Base-by-base conservation (phyloP, 1,140 invertebrate species). In the Camponotus pennsylvanicus region DNA sequence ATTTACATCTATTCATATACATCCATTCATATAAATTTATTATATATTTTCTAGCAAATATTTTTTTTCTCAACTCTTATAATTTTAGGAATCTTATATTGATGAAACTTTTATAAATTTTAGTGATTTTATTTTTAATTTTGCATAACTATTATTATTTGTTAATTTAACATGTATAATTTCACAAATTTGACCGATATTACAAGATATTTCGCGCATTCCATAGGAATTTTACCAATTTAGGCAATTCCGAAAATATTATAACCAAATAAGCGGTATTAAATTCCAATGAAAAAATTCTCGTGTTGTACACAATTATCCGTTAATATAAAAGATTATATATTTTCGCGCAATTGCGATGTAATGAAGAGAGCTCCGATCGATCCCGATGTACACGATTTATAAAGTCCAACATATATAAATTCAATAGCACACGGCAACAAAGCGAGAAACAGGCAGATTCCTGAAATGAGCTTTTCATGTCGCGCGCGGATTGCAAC, bases 391-490 rank as follows among this genome's bases (percentile, higher is more conserved):
- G 27, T 27, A 27, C 27, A 21, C 5, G 32, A 59, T 59, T 34
- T 18, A 45, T 4, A 32, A 11, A 32, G 34, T 13, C 37, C 9
- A 42, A 21, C 64, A 59, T 52, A 71, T 71, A 73, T 73, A 71
- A 71, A 61, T 61, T 82, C 52, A 71, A 73, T 59, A 42, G 15
- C 63, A 13, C 32, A 11, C 13, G 15, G 27, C 34, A 61, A 32
- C 57, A 57, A 21, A 61, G 75, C 75, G 57, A 77, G 42, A 34
- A 27, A 34, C 52, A n/a, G 52, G 21, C 40, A 9, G 45, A 61
- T 82, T 42, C 40, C 79, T 59, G 52, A 71, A 82, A 73, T 15
- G 67, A 82, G 40, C 52, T 73, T 82, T 73, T 45, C 79, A 59
- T 21, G 63, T 69, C 63, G 77, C 66, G 52, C 37, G 15, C 21